Percentiles rank a stretch among this genome's conserved stretches.
phyloP scores from a whole-genome alignment of 2,888 invertebrate species.

The Trachelus tabidus region DNA sequence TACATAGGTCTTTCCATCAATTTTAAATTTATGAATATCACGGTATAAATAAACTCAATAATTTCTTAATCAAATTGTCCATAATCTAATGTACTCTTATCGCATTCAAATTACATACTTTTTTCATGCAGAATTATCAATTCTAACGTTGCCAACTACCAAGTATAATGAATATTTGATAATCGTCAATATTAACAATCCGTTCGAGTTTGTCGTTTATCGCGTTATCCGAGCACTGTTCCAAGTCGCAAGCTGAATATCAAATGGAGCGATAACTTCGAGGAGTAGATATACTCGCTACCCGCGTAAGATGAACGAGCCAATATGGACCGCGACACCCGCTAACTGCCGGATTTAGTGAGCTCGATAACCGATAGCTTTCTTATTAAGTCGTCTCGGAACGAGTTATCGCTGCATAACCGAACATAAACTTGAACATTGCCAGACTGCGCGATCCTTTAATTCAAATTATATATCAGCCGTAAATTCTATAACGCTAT shows the following conservation, averaged over 20 bases:
- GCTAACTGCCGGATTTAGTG: constrained; percentile 56
- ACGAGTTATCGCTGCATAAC: constrained; percentile 22
- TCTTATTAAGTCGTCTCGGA: constrained; percentile 48
- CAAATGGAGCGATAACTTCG: constrained; percentile 47
- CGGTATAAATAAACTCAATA: too few species aligned
- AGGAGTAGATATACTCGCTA: constrained; percentile 38
- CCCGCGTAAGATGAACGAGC: constrained; percentile 57
- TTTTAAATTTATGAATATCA: background rate
- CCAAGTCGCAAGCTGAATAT: constrained; percentile 39
- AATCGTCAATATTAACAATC: background rate
- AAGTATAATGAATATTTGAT: background rate
- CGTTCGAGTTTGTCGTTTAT: constrained; percentile 9
- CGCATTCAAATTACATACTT: too few species aligned
- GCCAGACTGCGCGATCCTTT: background rate
- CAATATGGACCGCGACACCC: constrained; percentile 54
- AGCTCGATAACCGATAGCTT: constrained; percentile 56
- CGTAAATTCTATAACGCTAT: background rate
- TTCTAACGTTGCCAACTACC: background rate
- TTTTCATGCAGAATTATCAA: background rate
- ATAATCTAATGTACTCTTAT: too few species aligned
- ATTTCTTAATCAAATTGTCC: too few species aligned
- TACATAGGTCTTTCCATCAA: background rate
- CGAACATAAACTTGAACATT: constrained; percentile 11
- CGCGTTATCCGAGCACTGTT: background rate
- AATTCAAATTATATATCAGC: background rate